These are phyloP conservation scores for Dryadula phaetusa DNA, from an alignment of 2,888 invertebrate genomes.

Conservation along the genomic window DNA sequence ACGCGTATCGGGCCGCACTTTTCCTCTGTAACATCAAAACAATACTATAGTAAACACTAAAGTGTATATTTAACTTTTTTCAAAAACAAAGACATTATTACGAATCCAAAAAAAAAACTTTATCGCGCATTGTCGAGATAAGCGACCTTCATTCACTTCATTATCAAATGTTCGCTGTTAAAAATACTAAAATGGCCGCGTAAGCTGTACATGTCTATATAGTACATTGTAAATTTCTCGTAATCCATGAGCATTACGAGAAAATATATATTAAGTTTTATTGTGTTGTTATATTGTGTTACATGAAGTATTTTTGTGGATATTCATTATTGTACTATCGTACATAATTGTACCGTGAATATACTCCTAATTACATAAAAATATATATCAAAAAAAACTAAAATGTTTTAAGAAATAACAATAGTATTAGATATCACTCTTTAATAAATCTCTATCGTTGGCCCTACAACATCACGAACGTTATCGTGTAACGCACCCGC, in stretches of 20 bases:
- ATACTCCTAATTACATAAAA: too few relatives aligned
- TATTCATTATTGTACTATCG: too few relatives aligned
- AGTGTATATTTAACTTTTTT: constrained; percentile 4
- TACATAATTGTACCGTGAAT: too few relatives aligned
- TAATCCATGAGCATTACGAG: not conserved
- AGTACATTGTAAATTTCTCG: not conserved
- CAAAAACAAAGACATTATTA: constrained; percentile 14
- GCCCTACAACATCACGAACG: not conserved
- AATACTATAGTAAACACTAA: not conserved
- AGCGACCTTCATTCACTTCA: constrained; percentile 18
- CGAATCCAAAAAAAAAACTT: constrained; percentile 6
- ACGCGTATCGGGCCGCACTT: not conserved
- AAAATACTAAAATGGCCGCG: constrained; percentile 10
- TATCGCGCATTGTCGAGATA: constrained; percentile 23
- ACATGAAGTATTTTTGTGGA: too few relatives aligned
- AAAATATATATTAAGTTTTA: too few relatives aligned
- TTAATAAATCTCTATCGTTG: not conserved
- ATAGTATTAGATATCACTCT: not conserved
- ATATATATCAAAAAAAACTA: too few relatives aligned
- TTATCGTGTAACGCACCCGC: constrained; percentile 27
- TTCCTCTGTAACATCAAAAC: constrained; percentile 11
- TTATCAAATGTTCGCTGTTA: constrained; percentile 22
- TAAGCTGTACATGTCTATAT: not conserved
- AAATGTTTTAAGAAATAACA: not conserved
- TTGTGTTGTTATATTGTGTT: too few relatives aligned